A percentile compares a stretch with the other conserved stretches of the same genome.
These are phyloP conservation scores for Dendrocincla fuliginosa DNA, from an alignment of 2,797 vertebrate genomes.

Conservation along the genomic window DNA sequence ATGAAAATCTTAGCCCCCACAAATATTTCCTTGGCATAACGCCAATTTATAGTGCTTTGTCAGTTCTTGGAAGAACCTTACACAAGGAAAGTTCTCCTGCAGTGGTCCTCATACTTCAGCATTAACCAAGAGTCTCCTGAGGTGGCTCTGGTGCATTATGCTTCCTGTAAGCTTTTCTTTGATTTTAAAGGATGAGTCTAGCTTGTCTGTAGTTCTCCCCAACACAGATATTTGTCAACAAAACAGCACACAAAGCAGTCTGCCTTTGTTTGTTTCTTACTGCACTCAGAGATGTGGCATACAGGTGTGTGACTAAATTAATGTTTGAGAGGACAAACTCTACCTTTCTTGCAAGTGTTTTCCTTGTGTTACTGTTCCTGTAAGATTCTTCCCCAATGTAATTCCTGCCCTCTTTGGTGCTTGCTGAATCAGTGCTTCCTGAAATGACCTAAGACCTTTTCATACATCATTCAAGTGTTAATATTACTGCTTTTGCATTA, in stretches of 20 bases:
- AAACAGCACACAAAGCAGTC: not conserved
- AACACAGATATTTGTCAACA: not conserved
- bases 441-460: not conserved
- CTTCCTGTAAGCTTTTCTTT: not conserved
- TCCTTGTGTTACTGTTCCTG: not conserved
- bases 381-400: not conserved
- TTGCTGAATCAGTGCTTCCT: not conserved
- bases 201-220: not conserved
- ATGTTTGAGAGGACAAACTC: not conserved
- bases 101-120: not conserved
- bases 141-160: not conserved
- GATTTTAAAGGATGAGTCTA: not conserved
- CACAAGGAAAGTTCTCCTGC: not conserved
- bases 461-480: not conserved
- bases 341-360: not conserved
- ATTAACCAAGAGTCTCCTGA: not conserved
- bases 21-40: not conserved
- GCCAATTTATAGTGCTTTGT: not conserved
- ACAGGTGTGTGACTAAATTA: not conserved
- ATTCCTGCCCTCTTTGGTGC: not conserved
- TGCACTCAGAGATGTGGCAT: not conserved
- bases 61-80: not conserved
- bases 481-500: not conserved
- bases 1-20: slow-evolving; percentile 3
- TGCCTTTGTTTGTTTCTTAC: not conserved